A percentile compares a stretch with the other conserved stretches of the same genome.
These are phyloP conservation scores for Seladonia tumulorum DNA, from an alignment of 2,888 invertebrate genomes.

Conservation along the genomic window DNA sequence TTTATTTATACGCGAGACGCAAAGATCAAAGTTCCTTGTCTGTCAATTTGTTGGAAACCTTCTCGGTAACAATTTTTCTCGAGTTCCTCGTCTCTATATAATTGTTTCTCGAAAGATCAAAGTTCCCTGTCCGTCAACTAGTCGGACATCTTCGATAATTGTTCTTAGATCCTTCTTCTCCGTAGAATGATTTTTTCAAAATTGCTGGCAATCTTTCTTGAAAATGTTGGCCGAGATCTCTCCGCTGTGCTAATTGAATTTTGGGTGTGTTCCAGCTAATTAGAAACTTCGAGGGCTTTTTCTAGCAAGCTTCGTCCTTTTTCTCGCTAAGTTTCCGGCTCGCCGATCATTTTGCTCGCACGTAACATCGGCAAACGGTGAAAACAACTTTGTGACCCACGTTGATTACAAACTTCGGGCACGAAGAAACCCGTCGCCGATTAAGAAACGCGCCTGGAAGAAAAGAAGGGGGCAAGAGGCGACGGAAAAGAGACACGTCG, in stretches of 20 bases:
- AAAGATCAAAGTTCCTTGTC: neutral
- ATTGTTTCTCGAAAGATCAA: too few relatives aligned
- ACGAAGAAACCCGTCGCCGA: conserved; percentile 16
- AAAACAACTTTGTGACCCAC: neutral
- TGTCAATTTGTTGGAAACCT: neutral
- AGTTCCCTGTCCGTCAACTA: neutral
- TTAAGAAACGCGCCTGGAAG: conserved; percentile 6
- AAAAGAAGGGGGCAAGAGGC: neutral
- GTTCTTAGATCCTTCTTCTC: too few relatives aligned
- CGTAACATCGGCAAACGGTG: neutral
- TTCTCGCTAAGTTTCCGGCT: neutral
- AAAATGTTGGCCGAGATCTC: neutral
- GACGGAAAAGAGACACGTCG: conserved; percentile 17
- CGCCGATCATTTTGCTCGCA: neutral
- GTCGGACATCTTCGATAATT: neutral
- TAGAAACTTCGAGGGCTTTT: neutral
- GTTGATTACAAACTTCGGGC: conserved; percentile 21
- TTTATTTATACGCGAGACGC: neutral
- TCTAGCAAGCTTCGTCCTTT: neutral
- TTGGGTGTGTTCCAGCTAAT: neutral
- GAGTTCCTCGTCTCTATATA: too few relatives aligned
- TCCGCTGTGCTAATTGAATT: neutral
- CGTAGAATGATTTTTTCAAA: neutral
- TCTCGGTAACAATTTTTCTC: too few relatives aligned
- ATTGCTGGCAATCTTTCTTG: neutral